phyloP scores from a whole-genome alignment of 2,113 vertebrate species.

The Alaudala cheleensis region DNA sequence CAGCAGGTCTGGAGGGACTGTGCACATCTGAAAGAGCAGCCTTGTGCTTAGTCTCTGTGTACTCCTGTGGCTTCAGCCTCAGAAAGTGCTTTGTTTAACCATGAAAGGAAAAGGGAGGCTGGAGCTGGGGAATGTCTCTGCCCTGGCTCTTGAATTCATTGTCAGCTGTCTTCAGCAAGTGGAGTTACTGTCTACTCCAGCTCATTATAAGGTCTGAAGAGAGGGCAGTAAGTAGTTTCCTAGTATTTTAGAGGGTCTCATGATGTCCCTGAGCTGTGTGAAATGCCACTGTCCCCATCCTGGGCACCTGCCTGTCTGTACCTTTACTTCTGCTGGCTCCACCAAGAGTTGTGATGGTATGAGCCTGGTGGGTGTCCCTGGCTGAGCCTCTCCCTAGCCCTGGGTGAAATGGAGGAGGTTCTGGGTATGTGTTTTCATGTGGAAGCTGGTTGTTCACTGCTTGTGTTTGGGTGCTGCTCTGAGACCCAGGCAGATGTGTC shows the following conservation, averaged over 20 bases:
- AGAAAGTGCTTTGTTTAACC: background rate
- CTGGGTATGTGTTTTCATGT: fast-evolving
- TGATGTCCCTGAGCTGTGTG: background rate
- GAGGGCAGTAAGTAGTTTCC: background rate
- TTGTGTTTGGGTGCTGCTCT: background rate
- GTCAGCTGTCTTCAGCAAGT: background rate
- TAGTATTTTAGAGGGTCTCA: background rate
- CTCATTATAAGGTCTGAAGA: background rate
- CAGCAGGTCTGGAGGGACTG: background rate
- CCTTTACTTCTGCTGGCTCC: background rate
- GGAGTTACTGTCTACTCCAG: background rate
- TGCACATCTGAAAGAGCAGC: background rate
- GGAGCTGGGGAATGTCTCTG: background rate
- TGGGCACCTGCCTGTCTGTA: background rate
- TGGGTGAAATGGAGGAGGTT: fast-evolving
- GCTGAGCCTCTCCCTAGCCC: background rate
- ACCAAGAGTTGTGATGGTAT: background rate
- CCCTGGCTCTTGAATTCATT: background rate
- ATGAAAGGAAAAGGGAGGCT: background rate
- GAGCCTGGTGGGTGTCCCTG: background rate
- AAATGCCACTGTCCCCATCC: background rate
- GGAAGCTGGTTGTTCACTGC: background rate
- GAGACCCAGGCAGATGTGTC: background rate
- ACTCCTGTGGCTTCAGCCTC: background rate
- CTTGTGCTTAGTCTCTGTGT: background rate